These are phyloP conservation scores for Acanthornis magna DNA, from an alignment of 2,797 vertebrate genomes.

Conservation along the genomic window DNA sequence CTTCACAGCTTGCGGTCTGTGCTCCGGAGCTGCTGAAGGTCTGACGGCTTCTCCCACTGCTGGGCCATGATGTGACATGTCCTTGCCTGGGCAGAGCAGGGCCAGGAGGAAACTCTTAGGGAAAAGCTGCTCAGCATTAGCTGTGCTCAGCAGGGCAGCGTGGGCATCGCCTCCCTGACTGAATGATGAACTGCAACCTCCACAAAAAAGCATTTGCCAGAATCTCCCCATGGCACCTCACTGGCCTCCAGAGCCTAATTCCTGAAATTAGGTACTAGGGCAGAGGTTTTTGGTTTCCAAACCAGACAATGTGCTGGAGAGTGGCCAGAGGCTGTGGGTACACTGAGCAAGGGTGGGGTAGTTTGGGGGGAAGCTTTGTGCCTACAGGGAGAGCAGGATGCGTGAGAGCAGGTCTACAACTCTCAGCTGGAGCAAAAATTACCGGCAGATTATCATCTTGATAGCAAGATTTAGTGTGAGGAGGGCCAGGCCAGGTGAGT, in stretches of 20 bases:
- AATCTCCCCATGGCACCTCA: not conserved
- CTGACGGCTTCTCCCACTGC: not conserved
- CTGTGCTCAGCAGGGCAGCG: not conserved
- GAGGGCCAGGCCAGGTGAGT: constrained; percentile 33
- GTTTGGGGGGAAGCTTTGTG: constrained; percentile 52
- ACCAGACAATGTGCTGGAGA: constrained; percentile 32
- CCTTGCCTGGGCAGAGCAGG: not conserved
- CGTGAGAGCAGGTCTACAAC: constrained; percentile 56
- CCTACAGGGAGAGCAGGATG: constrained; percentile 58
- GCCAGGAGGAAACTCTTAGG: not conserved
- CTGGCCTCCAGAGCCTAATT: constrained; percentile 10
- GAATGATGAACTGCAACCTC: not conserved
- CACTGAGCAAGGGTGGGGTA: constrained; percentile 3
- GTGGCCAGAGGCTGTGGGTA: constrained; percentile 48
- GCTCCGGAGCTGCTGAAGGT: not conserved
- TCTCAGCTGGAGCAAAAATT: constrained; percentile 33
- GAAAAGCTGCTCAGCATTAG: not conserved
- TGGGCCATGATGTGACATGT: not conserved
- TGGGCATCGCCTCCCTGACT: not conserved
- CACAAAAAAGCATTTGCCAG: not conserved
- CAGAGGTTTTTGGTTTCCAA: constrained; percentile 55
- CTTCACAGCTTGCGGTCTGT: not conserved
- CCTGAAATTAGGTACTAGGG: constrained; percentile 45
- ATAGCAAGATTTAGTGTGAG: constrained; percentile 19
- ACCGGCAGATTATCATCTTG: constrained; percentile 42